Evolutionary conservation across 2,797 vertebrate species (phyloP), one percentile per base, ranked within the genome.

Genomic region (Intellagama lesueurii): DNA sequence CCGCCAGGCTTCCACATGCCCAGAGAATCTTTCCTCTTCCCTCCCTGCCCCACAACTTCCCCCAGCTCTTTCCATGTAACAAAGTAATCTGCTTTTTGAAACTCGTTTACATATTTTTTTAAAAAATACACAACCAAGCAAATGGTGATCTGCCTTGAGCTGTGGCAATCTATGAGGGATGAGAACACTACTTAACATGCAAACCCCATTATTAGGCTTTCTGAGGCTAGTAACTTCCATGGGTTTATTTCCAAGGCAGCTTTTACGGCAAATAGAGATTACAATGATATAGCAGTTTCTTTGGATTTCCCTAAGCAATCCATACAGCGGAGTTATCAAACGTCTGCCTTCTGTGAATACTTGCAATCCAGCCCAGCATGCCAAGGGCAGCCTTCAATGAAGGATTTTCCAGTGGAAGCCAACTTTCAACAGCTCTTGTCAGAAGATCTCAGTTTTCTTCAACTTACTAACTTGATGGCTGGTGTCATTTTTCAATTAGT

Each of bases 301-400:
- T 77, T 77, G 19, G 17, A 16, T 17, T 6, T 83, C 35, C 56
- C 1, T 0, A 7, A 89, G 26, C 6, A 83, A 49, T 14, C 19
- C 28, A 73, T 87, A 75, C 56, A 70, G 79, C 40, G 40, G 3
- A 94, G 87, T 52, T 0, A 87, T 5, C 47, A 80, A 70, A 44
- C 35, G 0, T 30, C 7, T 84, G 22, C 28, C 70, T 90, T 86
- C n/a, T 47, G 26, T 83, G 87, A 89, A 1, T 86, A 87, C 52
- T 90, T 91, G 72, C 88, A 85, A 86, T n/a, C 47, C 1, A 32
- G 22, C 17, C 5, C 82, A 89, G 7, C 60, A 80, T 1, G 47
- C 80, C 70, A 88, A 91, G 60, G 11, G 84, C 89, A 86, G 40
- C 14, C 47, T 11, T 82, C 70, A 64, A 88, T 81, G 70, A 44